These are phyloP conservation scores for Chlorops oryzae DNA, from an alignment of 1,140 invertebrate species.

Conservation along the genomic window DNA sequence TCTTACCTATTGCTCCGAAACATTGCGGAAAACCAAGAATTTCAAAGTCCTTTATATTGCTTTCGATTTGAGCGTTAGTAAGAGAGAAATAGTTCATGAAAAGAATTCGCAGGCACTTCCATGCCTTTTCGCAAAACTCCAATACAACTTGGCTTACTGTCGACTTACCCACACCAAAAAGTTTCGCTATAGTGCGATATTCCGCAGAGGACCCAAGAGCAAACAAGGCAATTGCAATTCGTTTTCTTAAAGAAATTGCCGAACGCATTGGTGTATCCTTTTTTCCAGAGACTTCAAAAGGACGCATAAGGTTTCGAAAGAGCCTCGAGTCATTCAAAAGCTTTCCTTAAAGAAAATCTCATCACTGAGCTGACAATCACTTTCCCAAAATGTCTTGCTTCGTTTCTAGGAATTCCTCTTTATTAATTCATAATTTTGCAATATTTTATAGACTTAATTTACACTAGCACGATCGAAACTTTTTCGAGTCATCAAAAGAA, in stretches of 20 bases:
- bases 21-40: conserved; percentile 12
- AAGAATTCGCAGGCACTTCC: background rate
- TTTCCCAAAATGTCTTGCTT: conserved; percentile 6
- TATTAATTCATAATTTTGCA: no score
- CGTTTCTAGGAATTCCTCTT: no score
- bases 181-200: conserved; percentile 11
- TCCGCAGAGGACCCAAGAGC: conserved; percentile 1
- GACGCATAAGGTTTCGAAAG: background rate
- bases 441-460: no score
- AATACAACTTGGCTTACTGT: conserved; percentile 8
- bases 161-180: conserved; percentile 10
- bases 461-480: no score
- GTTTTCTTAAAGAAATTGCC: conserved; percentile 8
- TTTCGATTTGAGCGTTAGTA: conserved; percentile 3
- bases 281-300: background rate
- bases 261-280: background rate
- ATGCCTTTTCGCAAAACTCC: background rate
- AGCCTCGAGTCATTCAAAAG: background rate
- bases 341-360: conserved; percentile 6
- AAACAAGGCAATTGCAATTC: conserved; percentile 8
- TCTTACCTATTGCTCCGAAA: conserved; percentile 7
- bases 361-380: background rate
- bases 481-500: no score
- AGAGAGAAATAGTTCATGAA: conserved; percentile 2
- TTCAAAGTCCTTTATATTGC: conserved; percentile 6